Evolutionary conservation across 2,797 vertebrate genomes (phyloP).

Genomic region (Intellagama lesueurii): DNA sequence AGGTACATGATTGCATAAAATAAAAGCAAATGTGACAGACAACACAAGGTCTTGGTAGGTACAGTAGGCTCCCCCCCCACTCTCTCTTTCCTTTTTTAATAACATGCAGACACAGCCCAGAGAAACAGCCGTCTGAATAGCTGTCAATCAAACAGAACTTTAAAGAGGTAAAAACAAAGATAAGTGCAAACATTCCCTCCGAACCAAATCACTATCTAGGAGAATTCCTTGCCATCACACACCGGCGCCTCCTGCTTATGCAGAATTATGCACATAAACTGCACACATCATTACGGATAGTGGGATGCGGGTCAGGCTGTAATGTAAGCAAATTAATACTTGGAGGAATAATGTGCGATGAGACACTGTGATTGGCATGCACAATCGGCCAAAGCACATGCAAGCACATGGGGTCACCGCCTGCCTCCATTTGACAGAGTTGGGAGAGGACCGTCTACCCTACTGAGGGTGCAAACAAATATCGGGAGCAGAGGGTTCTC

Average conservation of each 20-base stretch:
- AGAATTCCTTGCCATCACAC: accelerated
- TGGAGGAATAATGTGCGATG: neutral
- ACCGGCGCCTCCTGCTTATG: accelerated
- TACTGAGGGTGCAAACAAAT: too few relatives aligned
- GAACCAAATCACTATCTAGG: conserved; percentile 18
- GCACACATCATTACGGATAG: neutral
- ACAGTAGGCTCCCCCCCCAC: neutral
- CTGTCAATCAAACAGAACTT: conserved; percentile 51
- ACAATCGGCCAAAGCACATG: conserved; percentile 8
- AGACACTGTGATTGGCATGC: conserved; percentile 3
- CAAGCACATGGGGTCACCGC: neutral
- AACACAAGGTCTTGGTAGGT: conserved; percentile 59
- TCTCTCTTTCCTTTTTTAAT: neutral
- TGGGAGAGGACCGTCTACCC: neutral
- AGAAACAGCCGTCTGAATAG: conserved; percentile 49
- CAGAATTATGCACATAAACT: neutral
- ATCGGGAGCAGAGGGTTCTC: too few relatives aligned
- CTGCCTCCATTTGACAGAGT: neutral
- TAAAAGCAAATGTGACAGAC: conserved; percentile 60
- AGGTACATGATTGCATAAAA: conserved; percentile 66
- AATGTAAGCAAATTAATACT: neutral
- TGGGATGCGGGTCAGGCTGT: conserved; percentile 22
- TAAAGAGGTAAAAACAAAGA: conserved; percentile 31
- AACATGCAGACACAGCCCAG: conserved; percentile 55
- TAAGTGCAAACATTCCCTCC: conserved; percentile 32